A percentile compares a stretch with the other conserved stretches of the same genome.
These are phyloP conservation scores for Venusia cambrica DNA, from an alignment of 2,888 invertebrate genomes.

Conservation along the genomic window DNA sequence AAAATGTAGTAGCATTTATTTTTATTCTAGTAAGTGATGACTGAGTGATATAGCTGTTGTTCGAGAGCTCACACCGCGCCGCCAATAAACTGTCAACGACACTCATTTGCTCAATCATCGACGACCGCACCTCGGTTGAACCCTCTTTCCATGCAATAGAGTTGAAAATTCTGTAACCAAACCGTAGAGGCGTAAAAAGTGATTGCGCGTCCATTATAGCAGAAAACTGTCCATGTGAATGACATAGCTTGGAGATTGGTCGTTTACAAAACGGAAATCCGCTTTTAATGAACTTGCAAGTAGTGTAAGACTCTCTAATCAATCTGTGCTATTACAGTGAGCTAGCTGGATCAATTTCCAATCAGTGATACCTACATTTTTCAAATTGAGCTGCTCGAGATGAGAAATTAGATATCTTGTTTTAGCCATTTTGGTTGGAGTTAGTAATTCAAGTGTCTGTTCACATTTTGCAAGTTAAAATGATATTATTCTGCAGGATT, in stretches of 20 bases:
- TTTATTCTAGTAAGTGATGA: too few relatives aligned
- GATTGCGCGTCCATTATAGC: slow-evolving; percentile 13
- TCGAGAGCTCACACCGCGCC: slow-evolving; percentile 7
- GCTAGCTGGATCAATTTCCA: too few relatives aligned
- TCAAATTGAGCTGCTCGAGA: too few relatives aligned
- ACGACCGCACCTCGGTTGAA: neutral
- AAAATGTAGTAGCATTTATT: too few relatives aligned
- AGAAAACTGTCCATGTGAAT: slow-evolving; percentile 7
- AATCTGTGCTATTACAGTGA: too few relatives aligned
- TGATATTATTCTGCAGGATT: too few relatives aligned
- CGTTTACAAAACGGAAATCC: neutral
- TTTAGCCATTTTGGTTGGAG: too few relatives aligned
- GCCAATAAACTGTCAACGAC: slow-evolving; percentile 29
- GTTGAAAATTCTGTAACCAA: slow-evolving; percentile 4
- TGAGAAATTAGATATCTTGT: too few relatives aligned
- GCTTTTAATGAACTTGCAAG: slow-evolving; percentile 8
- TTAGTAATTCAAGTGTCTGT: too few relatives aligned
- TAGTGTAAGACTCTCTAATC: too few relatives aligned
- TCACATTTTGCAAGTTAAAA: too few relatives aligned
- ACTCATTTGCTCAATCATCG: slow-evolving; percentile 32
- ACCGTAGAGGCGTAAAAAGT: slow-evolving; percentile 4
- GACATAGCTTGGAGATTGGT: neutral
- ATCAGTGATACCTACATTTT: too few relatives aligned
- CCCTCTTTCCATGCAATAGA: slow-evolving; percentile 6
- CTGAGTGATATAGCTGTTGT: neutral